Conservation (phyloP, 1,140 invertebrate genomes). For the Lethrus apterus region DNA sequence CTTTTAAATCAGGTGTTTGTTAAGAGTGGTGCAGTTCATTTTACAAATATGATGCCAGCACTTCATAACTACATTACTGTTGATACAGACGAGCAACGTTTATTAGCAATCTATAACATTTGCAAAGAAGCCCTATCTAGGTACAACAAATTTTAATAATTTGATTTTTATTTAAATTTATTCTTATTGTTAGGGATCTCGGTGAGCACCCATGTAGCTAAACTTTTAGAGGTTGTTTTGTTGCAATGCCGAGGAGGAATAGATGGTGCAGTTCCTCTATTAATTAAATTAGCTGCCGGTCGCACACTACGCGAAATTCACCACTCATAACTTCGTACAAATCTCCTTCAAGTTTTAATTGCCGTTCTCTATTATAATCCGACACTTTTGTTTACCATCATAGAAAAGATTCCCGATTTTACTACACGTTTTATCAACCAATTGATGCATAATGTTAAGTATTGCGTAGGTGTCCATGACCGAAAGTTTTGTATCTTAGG, state of each 20-base stretch:
- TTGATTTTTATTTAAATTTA: too few species aligned
- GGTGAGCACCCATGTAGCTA: constrained; percentile 97
- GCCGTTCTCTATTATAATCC: constrained; percentile 96
- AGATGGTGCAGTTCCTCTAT: constrained; percentile 79
- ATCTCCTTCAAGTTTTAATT: constrained; percentile 91
- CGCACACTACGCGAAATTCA: constrained; percentile 79
- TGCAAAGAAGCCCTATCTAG: constrained; percentile 59
- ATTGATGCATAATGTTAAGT: constrained; percentile 93
- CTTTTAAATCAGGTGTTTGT: constrained; percentile 83
- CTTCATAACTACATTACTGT: constrained; percentile 97
- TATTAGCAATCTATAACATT: constrained; percentile 93
- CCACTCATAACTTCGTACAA: constrained; percentile 83
- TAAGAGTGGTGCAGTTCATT: constrained; percentile 94
- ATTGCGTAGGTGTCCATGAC: constrained; percentile 92
- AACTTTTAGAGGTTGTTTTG: constrained; percentile 94
- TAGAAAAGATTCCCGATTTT: constrained; percentile 69
- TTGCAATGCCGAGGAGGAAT: constrained; percentile 88
- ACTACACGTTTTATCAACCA: constrained; percentile 91
- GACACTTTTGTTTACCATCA: constrained; percentile 69
- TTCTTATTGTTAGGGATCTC: too few species aligned
- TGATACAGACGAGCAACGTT: constrained; percentile 83
- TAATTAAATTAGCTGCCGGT: constrained; percentile 81
- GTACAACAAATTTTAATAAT: too few species aligned
- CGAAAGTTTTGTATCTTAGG: constrained; percentile 92
- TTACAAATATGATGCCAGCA: constrained; percentile 98